A percentile compares a stretch with the other conserved stretches of the same genome.
phyloP scores from a whole-genome alignment of 2,797 vertebrate species.

The Sibirionetta formosa region DNA sequence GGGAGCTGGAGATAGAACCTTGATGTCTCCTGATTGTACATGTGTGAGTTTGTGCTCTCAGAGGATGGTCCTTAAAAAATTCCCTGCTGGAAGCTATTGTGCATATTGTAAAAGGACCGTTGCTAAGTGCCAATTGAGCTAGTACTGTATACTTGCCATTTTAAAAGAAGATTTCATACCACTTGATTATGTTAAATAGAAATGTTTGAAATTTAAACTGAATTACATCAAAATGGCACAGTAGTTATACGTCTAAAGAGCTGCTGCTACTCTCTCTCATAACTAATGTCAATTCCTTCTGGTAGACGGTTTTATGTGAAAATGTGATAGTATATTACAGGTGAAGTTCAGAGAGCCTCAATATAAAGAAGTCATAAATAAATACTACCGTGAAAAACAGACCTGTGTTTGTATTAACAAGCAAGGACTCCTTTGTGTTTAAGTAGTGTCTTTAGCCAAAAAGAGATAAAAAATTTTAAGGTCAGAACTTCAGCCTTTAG shows the following conservation, averaged over 20 bases:
- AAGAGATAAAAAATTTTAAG: neutral
- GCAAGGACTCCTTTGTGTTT: neutral
- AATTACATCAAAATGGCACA: constrained; percentile 87
- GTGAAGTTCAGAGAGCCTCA: constrained; percentile 48
- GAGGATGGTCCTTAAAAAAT: constrained; percentile 84
- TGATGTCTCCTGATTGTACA: constrained; percentile 85
- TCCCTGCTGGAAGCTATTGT: constrained; percentile 87
- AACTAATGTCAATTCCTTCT: constrained; percentile 80
- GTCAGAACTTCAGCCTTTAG: neutral
- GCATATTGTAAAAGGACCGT: constrained; percentile 83
- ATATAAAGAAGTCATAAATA: constrained; percentile 60
- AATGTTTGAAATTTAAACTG: constrained; percentile 87
- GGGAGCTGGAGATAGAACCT: constrained; percentile 82
- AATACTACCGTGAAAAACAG: constrained; percentile 42
- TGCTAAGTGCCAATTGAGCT: constrained; percentile 88
- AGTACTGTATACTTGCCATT: constrained; percentile 86
- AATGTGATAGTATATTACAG: constrained; percentile 59
- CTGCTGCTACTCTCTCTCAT: constrained; percentile 71
- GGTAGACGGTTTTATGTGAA: constrained; percentile 78
- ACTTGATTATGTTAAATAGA: constrained; percentile 90
- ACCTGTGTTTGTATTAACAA: constrained; percentile 61
- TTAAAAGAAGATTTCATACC: constrained; percentile 86
- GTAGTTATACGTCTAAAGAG: constrained; percentile 83
- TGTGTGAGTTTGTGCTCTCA: constrained; percentile 85
- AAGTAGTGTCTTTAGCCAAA: neutral